These are phyloP conservation scores for Mystacornis crossleyi DNA, from an alignment of 2,113 vertebrate genomes.

Conservation along the genomic window DNA sequence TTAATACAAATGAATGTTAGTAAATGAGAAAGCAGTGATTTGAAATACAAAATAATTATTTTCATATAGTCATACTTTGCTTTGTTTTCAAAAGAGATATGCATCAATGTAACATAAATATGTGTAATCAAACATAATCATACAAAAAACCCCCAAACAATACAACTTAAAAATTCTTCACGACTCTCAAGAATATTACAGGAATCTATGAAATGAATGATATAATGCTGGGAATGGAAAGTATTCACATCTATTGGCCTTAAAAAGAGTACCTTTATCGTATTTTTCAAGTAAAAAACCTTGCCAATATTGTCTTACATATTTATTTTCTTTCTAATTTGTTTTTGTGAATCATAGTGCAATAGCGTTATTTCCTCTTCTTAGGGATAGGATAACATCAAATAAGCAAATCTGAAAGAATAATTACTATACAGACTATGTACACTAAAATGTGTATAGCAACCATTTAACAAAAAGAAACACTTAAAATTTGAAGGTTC, in stretches of 20 bases:
- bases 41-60: background rate
- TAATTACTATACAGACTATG: background rate
- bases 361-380: background rate
- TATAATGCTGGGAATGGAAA: background rate
- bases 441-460: background rate
- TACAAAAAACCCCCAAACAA: fast-evolving
- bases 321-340: background rate
- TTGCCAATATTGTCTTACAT: background rate
- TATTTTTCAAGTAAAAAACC: background rate
- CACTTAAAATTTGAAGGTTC: background rate
- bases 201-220: background rate
- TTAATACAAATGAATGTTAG: background rate
- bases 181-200: background rate
- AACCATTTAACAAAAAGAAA: background rate
- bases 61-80: background rate
- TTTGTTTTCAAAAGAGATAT: background rate
- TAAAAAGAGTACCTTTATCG: background rate
- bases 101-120: background rate
- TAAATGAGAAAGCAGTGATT: background rate
- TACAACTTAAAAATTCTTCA: background rate
- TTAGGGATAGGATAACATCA: background rate
- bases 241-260: background rate
- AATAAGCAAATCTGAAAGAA: background rate
- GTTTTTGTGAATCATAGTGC: background rate
- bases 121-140: background rate